Evolutionary conservation across 2,113 vertebrate species (phyloP).

Genomic region (Thinocorus orbignyianus): DNA sequence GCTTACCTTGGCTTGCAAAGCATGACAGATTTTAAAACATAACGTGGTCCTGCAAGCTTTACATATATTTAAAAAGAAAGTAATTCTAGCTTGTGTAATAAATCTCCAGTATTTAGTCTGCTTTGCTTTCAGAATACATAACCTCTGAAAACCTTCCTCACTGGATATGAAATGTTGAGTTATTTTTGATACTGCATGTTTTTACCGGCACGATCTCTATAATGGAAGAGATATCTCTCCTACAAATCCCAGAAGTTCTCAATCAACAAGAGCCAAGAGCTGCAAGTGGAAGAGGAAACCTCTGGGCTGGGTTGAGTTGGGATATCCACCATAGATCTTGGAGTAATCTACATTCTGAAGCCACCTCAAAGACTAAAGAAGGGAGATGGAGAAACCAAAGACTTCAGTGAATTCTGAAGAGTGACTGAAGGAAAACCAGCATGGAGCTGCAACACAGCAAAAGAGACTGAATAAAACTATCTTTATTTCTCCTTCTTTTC

Average conservation of each 20-base stretch:
- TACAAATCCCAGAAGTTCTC: neutral
- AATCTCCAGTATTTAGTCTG: neutral
- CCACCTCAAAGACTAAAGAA: neutral
- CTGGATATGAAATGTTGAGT: neutral
- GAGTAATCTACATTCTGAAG: neutral
- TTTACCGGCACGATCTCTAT: neutral
- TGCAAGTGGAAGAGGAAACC: neutral
- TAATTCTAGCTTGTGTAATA: neutral
- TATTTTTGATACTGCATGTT: neutral
- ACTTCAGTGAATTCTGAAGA: neutral
- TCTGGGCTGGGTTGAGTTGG: neutral
- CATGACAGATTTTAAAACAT: neutral
- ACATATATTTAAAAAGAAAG: neutral
- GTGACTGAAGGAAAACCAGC: neutral
- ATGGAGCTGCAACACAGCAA: neutral
- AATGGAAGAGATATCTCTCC: neutral
- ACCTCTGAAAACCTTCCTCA: neutral
- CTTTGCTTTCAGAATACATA: neutral
- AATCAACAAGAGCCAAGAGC: neutral
- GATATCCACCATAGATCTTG: neutral
- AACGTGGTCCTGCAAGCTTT: neutral
- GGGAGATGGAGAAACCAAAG: neutral
- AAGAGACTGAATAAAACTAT: neutral
- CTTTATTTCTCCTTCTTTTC: neutral
- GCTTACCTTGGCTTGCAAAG: neutral